Evolutionary conservation across 37 sponge, comb jelly and placozoan genomes (phyloP).

Genomic region (Chondrilla cf. caribensis): DNA sequence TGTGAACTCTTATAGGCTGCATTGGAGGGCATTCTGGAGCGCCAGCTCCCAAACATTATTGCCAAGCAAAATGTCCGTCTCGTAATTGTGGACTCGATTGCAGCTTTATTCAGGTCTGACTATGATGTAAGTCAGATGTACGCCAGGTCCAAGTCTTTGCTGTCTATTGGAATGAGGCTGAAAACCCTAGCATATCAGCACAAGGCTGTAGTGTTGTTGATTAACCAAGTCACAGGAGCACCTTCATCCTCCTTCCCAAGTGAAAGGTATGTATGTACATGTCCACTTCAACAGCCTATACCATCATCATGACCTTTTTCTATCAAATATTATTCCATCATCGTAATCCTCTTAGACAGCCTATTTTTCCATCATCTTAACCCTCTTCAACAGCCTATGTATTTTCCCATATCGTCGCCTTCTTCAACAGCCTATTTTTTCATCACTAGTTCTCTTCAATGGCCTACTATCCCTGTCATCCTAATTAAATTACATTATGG

Average conservation of each 20-base stretch:
- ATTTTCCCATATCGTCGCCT: too few species aligned
- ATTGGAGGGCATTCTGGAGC: constrained; percentile 51
- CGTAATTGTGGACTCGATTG: constrained; percentile 86
- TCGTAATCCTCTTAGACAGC: too few species aligned
- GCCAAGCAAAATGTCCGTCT: constrained; percentile 44
- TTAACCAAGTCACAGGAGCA: constrained; percentile 77
- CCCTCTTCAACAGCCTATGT: too few species aligned
- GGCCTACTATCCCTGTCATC: too few species aligned
- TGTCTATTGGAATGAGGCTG: constrained; percentile 60
- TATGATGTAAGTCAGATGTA: constrained; percentile 32
- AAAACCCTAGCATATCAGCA: constrained; percentile 33
- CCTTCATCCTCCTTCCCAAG: not conserved
- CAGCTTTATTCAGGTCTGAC: constrained; percentile 84
- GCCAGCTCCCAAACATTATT: constrained; percentile 62
- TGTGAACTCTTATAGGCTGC: constrained; percentile 22
- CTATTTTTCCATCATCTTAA: too few species aligned
- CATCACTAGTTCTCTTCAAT: too few species aligned
- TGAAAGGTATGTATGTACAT: not conserved
- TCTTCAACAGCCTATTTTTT: too few species aligned
- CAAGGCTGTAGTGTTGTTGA: constrained; percentile 63
- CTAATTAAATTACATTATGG: too few species aligned
- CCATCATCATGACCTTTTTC: not conserved
- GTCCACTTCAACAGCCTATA: not conserved
- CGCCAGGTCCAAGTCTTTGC: constrained; percentile 59
- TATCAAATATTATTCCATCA: too few species aligned